These are phyloP conservation scores for Numenius arquata DNA, from an alignment of 2,113 vertebrate genomes.

Conservation along the genomic window DNA sequence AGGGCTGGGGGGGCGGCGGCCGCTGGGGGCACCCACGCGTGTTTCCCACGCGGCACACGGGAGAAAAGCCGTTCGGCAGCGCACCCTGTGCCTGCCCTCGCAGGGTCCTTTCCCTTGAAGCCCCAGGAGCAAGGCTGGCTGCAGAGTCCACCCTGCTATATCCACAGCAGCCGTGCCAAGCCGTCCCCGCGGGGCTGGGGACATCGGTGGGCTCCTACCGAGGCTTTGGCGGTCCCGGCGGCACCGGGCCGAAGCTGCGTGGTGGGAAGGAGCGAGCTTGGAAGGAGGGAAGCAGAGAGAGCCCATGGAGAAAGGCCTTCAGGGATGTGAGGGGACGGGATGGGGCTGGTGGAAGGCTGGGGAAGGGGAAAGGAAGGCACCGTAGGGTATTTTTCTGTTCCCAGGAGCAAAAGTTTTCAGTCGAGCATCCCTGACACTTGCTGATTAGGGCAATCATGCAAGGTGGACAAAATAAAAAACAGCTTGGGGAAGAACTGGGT, in stretches of 20 bases:
- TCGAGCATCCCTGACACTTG: rapidly evolving
- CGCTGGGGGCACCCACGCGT: not conserved
- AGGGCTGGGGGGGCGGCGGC: not conserved
- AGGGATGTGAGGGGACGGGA: not conserved
- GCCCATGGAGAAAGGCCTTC: not conserved
- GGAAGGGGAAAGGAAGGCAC: not conserved
- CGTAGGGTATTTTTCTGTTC: not conserved
- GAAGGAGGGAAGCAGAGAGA: not conserved
- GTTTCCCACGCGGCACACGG: too few species aligned
- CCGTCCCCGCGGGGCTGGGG: not conserved
- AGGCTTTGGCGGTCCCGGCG: not conserved
- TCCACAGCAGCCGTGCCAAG: not conserved
- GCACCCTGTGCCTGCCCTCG: not conserved
- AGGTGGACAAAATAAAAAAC: not conserved
- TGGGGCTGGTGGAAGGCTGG: not conserved
- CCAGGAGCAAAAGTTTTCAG: not conserved
- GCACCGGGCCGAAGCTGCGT: not conserved
- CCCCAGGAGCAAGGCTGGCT: not conserved
- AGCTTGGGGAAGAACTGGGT: not conserved
- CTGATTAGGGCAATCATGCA: rapidly evolving
- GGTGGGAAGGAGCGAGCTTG: not conserved
- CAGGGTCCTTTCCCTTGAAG: not conserved
- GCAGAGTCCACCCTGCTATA: not conserved
- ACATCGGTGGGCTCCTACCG: not conserved
- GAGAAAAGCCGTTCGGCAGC: not conserved